Evolutionary conservation across 1,140 invertebrate genomes (phyloP).

Genomic region (Halyomorpha halys): DNA sequence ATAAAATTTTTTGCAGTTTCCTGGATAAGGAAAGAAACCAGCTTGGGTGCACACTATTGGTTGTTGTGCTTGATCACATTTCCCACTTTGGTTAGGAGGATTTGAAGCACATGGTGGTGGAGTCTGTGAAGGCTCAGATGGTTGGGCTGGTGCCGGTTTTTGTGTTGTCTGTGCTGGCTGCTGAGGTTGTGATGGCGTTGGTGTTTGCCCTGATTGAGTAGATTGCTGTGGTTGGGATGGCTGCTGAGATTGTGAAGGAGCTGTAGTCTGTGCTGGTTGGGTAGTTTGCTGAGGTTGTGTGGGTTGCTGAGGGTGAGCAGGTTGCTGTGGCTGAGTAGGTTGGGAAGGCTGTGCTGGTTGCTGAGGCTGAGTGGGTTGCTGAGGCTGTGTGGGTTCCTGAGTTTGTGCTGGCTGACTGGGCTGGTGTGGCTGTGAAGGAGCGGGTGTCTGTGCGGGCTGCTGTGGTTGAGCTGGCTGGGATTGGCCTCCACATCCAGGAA

Average conservation of each 20-base stretch:
- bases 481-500: conserved; percentile 26
- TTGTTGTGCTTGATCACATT: conserved; percentile 8
- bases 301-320: conserved; percentile 6
- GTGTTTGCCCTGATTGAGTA: background rate
- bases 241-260: conserved; percentile 16
- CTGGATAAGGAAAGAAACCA: conserved; percentile 53
- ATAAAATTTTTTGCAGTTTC: conserved; percentile 59
- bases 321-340: conserved; percentile 8
- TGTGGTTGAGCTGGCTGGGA: conserved; percentile 16
- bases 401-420: conserved; percentile 19
- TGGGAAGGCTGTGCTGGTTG: conserved; percentile 19
- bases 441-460: conserved; percentile 13
- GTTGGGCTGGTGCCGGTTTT: background rate
- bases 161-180: conserved; percentile 4
- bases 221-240: background rate
- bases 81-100: conserved; percentile 7
- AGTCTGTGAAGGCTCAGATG: conserved; percentile 17
- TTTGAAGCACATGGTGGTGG: conserved; percentile 4
- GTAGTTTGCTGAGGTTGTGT: conserved; percentile 19
- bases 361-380: conserved; percentile 11
- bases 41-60: conserved; percentile 32
- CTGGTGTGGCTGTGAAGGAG: conserved; percentile 11
- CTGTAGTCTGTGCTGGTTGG: conserved; percentile 8
- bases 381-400: conserved; percentile 21
- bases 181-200: conserved; percentile 12